Evolutionary conservation across 2,113 vertebrate genomes (phyloP).

Genomic region (Corythaeola cristata): DNA sequence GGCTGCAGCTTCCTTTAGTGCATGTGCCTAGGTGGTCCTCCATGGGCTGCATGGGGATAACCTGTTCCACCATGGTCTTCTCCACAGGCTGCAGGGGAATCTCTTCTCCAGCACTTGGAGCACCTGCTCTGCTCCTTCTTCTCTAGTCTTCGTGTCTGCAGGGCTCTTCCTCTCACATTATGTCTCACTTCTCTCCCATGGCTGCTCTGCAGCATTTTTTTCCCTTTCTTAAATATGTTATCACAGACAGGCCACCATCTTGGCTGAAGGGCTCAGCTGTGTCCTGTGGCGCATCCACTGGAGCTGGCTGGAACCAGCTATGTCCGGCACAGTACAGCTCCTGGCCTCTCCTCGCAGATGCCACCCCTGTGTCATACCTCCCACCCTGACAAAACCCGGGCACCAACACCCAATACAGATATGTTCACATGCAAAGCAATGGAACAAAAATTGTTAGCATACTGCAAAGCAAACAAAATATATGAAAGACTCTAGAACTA

Average conservation of each 20-base stretch:
- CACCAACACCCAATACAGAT: fast-evolving
- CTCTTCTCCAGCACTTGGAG: background rate
- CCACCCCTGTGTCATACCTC: background rate
- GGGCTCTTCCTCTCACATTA: background rate
- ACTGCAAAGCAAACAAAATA: background rate
- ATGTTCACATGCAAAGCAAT: background rate
- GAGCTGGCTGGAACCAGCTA: background rate
- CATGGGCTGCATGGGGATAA: background rate
- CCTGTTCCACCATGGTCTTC: too few relatives aligned
- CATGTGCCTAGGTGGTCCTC: background rate
- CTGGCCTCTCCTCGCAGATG: background rate
- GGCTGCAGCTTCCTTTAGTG: background rate
- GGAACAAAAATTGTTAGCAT: background rate
- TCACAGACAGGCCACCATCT: fast-evolving
- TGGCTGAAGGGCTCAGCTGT: background rate
- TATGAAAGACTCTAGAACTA: background rate
- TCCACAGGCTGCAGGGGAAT: background rate
- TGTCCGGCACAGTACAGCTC: background rate
- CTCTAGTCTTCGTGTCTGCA: background rate
- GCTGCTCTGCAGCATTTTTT: background rate
- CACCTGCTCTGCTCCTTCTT: background rate
- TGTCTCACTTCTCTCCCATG: background rate
- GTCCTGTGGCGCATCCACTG: fast-evolving
- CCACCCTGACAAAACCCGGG: fast-evolving
- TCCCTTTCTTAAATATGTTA: background rate